Evolutionary conservation across 1,140 invertebrate genomes (phyloP).

Genomic region (Macrotrachela quadricornifera): DNA sequence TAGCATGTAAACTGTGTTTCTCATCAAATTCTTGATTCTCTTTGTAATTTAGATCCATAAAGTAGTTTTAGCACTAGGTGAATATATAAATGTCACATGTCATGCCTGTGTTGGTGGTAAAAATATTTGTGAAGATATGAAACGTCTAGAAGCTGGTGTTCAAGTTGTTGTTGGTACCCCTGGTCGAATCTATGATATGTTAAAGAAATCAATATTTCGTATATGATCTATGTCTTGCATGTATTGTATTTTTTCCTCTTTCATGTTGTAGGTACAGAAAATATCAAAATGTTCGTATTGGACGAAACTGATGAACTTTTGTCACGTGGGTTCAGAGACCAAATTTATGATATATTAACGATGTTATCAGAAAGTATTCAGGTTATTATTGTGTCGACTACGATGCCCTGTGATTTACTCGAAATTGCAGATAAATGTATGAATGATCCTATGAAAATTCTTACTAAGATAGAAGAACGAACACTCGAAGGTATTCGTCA

Average conservation of each 20-base stretch:
- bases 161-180: slow-evolving; percentile 97
- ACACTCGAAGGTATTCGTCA: slow-evolving; percentile 98
- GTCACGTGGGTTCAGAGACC: slow-evolving; percentile 95
- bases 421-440: slow-evolving; percentile 92
- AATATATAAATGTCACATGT: slow-evolving; percentile 86
- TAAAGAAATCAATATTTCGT: slow-evolving; percentile 49
- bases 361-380: slow-evolving; percentile 69
- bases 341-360: slow-evolving; percentile 96
- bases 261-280: slow-evolving; percentile 34
- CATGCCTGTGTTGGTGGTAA: slow-evolving; percentile 98
- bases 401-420: slow-evolving; percentile 82
- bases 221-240: slow-evolving; percentile 24
- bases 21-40: too few relatives aligned
- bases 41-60: slow-evolving; percentile 46
- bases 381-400: slow-evolving; percentile 84
- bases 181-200: slow-evolving; percentile 94
- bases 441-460: slow-evolving; percentile 77
- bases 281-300: slow-evolving; percentile 89
- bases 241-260: too few relatives aligned
- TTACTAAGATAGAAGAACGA: slow-evolving; percentile 94
- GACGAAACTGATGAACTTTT: slow-evolving; percentile 99
- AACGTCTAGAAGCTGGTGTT: slow-evolving; percentile 68
- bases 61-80: slow-evolving; percentile 86
- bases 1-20: too few relatives aligned
- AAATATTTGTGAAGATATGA: slow-evolving; percentile 83